These are phyloP conservation scores for Siphamia tubifer DNA, from an alignment of 2,113 vertebrate genomes.

Conservation along the genomic window DNA sequence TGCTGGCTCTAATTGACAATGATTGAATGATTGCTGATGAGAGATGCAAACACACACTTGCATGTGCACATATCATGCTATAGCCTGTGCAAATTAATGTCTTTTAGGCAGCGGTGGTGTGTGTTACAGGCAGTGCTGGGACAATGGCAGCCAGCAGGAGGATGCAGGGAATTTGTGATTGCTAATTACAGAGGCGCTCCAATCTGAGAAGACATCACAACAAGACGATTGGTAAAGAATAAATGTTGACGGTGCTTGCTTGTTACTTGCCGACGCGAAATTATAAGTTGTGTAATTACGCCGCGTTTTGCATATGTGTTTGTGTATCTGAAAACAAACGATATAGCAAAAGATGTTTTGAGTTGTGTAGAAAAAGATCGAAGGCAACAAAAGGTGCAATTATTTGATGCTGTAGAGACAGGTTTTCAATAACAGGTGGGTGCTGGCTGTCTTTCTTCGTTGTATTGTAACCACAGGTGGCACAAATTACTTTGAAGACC, in stretches of 20 bases:
- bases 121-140: neutral
- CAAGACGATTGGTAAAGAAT: conserved; percentile 37
- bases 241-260: conserved; percentile 26
- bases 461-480: conserved; percentile 16
- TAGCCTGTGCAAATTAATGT: neutral
- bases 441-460: neutral
- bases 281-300: conserved; percentile 50
- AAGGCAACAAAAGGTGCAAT: conserved; percentile 27
- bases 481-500: neutral
- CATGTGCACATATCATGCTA: neutral
- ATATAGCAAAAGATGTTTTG: conserved; percentile 1
- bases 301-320: neutral
- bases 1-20: conserved; percentile 45
- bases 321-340: conserved; percentile 8
- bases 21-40: conserved; percentile 60
- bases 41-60: conserved; percentile 5
- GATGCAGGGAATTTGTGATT: conserved; percentile 45
- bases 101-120: neutral
- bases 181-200: conserved; percentile 57
- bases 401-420: conserved; percentile 38
- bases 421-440: conserved; percentile 24
- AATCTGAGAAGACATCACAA: conserved; percentile 35
- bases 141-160: conserved; percentile 37
- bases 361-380: neutral
- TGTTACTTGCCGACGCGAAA: conserved; percentile 55